These are phyloP conservation scores for Philaethria dido DNA, from an alignment of 2,888 invertebrate species.

Conservation along the genomic window DNA sequence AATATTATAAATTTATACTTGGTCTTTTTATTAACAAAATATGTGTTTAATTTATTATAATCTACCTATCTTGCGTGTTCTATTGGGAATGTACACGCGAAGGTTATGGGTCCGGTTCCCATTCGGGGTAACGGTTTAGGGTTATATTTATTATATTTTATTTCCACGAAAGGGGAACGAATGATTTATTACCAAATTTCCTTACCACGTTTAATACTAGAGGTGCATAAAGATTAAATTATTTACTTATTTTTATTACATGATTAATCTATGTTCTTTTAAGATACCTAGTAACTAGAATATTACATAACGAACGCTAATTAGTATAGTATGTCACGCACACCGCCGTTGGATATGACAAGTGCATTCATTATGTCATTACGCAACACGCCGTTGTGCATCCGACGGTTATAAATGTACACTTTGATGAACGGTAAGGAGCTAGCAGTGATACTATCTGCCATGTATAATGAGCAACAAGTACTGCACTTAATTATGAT, in stretches of 20 bases:
- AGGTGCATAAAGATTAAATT: neutral
- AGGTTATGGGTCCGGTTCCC: too few relatives aligned
- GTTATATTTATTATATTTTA: too few relatives aligned
- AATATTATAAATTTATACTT: neutral
- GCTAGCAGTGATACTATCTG: slow-evolving; percentile 7
- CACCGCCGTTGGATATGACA: slow-evolving; percentile 19
- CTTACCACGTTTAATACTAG: neutral
- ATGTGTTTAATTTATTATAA: too few relatives aligned
- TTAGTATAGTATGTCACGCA: slow-evolving; percentile 25
- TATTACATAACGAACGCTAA: neutral
- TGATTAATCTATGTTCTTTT: neutral
- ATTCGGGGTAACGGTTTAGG: too few relatives aligned
- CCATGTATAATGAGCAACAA: neutral
- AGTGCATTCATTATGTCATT: slow-evolving; percentile 28
- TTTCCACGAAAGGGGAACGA: too few relatives aligned
- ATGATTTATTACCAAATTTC: neutral
- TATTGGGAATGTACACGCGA: too few relatives aligned
- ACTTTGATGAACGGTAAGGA: slow-evolving; percentile 1
- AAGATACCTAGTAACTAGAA: too few relatives aligned
- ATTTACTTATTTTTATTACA: neutral
- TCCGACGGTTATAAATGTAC: slow-evolving; percentile 16
- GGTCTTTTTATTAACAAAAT: neutral
- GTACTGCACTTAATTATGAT: neutral
- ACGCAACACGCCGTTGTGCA: slow-evolving; percentile 15
- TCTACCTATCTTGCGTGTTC: too few relatives aligned